A percentile compares a stretch with the other conserved stretches of the same genome.
Conservation (phyloP, 2,888 invertebrate species). For the Therioaphis trifolii region DNA sequence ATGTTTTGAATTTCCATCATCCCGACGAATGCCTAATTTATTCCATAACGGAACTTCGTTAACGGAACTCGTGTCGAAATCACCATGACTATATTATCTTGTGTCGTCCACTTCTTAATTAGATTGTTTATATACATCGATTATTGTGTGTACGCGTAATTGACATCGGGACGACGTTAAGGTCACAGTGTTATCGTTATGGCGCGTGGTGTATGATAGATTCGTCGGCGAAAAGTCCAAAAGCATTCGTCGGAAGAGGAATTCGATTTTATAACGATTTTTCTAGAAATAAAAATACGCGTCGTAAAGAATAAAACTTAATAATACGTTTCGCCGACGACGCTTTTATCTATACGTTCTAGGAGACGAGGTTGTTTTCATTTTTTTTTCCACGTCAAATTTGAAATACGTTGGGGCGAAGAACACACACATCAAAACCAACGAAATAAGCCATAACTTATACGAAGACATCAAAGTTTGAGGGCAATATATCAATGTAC, state of each 20-base stretch:
- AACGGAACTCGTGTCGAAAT: slow-evolving; percentile 8
- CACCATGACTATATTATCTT: background rate
- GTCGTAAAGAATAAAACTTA: background rate
- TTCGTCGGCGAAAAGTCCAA: no score
- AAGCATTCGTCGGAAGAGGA: background rate
- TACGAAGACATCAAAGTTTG: background rate
- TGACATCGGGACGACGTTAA: no score
- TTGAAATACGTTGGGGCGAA: background rate
- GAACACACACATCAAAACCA: background rate
- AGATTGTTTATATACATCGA: no score
- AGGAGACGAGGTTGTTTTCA: background rate
- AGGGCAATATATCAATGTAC: slow-evolving; percentile 23
- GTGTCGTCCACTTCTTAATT: background rate
- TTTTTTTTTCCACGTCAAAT: background rate
- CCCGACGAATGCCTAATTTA: slow-evolving; percentile 18
- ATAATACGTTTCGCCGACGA: background rate
- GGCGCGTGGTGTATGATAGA: no score
- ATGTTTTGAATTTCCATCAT: background rate
- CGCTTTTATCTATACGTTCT: slow-evolving; percentile 14
- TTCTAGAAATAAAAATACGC: background rate
- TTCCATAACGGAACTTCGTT: slow-evolving; percentile 25
- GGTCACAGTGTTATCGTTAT: no score
- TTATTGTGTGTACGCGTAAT: no score
- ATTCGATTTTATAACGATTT: background rate
- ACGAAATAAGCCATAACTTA: background rate